Base-by-base conservation (phyloP, 1,140 invertebrate species). In the Zophobas atratus region DNA sequence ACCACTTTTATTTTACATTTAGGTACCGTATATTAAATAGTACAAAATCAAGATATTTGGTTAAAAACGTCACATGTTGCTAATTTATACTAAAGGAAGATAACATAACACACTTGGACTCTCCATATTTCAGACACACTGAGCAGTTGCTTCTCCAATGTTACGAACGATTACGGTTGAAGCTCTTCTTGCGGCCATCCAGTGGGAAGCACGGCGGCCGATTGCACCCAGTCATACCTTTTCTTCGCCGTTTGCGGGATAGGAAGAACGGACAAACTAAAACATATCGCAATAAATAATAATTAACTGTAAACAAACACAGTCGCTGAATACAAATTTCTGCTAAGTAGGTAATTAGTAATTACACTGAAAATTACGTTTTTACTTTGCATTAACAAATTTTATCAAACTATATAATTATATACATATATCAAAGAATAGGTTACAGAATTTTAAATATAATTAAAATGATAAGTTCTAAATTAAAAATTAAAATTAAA, bases 141-240 rank as follows among this genome's bases (percentile, higher is more conserved):
- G 76, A 51, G 76, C 79, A 0, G 43, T 53, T 33, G 63, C 8
- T 57, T 80, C 76, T 6, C 72, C 73, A 8, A 57, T 75, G 51
- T 75, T 78, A 4, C 79, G 72, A 33, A 79, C 77, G 53, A 82
- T 57, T 8, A 81, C 75, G n/a, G 78, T 78, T 70, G 81, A 81
- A 75, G 80, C 57, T 75, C 81, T 78, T 80, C 84, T 82, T 5
- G 83, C 79, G 41, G 83, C 80, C 33, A 86, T 82, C 84, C 85
- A 86, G 60, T 84, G 82, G 0, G 84, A 84, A 70, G 85, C 82
- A 39, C 85, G 78, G 1, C 85, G 82, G 46, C 83, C 84, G 1
- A 84, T 76, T 20, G 75, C 71, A 53, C 82, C 83, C 81, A 85
- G 84, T 86, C 84, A 85, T 84, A 86, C 84, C 77, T 86, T 86